Percentiles rank a stretch among this genome's conserved stretches.
These are phyloP conservation scores for Octopus sinensis DNA, from an alignment of 1,140 invertebrate genomes.

Conservation along the genomic window DNA sequence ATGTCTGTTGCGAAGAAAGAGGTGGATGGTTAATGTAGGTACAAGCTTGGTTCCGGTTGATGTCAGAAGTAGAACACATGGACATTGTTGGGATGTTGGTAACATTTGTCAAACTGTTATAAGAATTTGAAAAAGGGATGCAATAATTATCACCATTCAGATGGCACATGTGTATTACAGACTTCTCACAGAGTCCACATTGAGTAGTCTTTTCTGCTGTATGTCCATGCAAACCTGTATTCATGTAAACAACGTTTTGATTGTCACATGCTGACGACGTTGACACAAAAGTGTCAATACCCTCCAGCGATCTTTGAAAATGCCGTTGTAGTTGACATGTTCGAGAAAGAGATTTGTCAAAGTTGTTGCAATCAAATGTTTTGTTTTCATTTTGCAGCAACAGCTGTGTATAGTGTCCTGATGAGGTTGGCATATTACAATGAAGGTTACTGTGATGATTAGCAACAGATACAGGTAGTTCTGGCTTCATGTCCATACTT, in stretches of 20 bases:
- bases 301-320: not conserved
- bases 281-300: not conserved
- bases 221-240: not conserved
- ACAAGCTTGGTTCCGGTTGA: not conserved
- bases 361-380: not conserved
- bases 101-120: not conserved
- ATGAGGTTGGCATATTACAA: not conserved
- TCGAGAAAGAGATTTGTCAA: not conserved
- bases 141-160: conserved; percentile 2
- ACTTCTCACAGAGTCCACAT: not conserved
- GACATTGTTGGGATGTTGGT: not conserved
- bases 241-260: not conserved
- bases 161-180: not conserved
- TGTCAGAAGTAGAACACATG: not conserved
- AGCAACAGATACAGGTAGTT: not conserved
- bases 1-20: not conserved
- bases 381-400: conserved; percentile 2
- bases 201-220: not conserved
- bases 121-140: not conserved
- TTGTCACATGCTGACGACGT: not conserved
- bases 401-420: not conserved
- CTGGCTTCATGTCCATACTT: not conserved
- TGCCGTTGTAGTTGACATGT: not conserved
- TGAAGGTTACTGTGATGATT: not conserved
- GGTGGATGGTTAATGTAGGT: not conserved